Evolutionary conservation across 2,113 vertebrate species (phyloP).

Genomic region (Anarrhichthys ocellatus): DNA sequence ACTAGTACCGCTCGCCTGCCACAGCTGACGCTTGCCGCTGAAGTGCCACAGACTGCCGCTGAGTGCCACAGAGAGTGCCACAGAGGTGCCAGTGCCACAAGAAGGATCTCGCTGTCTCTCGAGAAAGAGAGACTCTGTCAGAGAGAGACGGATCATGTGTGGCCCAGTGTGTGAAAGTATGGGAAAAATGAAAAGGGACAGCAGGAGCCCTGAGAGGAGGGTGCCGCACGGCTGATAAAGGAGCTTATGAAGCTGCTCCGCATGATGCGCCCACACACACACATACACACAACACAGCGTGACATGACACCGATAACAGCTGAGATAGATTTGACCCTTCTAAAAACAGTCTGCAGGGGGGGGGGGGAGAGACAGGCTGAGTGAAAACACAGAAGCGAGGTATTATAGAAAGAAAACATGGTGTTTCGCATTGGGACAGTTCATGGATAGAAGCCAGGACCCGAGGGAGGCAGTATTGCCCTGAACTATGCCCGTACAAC

Average conservation of each 20-base stretch:
- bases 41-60: too few relatives aligned
- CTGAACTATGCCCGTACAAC: conserved; percentile 2
- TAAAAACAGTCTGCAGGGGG: conserved; percentile 72
- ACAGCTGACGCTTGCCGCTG: too few relatives aligned
- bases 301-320: conserved; percentile 80
- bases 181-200: conserved; percentile 66
- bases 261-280: conserved; percentile 58
- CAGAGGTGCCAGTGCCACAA: too few relatives aligned
- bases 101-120: too few relatives aligned
- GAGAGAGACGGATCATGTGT: conserved; percentile 36
- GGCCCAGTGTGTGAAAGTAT: conserved; percentile 64
- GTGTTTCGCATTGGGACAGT: conserved; percentile 1
- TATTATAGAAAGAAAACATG: conserved; percentile 9
- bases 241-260: conserved; percentile 71
- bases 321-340: conserved; percentile 71
- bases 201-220: conserved; percentile 60
- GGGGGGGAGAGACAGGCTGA: conserved; percentile 6
- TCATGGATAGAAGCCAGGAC: neutral
- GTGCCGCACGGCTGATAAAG: conserved; percentile 70
- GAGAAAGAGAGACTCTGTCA: neutral
- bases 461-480: neutral
- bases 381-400: conserved; percentile 44
- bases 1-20: too few relatives aligned
- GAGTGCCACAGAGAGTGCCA: too few relatives aligned
- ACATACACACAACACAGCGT: conserved; percentile 75